Evolutionary conservation across 2,888 invertebrate genomes (phyloP), one percentile per base, ranked within the genome.

Genomic region (Camptogramma bilineatum): DNA sequence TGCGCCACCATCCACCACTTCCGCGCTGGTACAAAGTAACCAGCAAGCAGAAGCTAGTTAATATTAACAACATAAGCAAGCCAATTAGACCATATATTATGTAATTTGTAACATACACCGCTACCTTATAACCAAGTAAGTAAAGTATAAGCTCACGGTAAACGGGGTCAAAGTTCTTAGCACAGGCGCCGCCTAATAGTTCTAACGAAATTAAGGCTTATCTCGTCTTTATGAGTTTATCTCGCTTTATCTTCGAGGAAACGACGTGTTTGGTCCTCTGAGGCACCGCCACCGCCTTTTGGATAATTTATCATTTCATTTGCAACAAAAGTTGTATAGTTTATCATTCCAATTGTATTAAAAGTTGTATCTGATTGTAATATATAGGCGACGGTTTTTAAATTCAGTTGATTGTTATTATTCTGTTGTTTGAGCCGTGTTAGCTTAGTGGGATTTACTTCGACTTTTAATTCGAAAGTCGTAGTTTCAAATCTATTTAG

Each of bases 201-300:
- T 86, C 81, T 77, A 81, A 81, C 74, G 84, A 87, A 88, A 88
- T 88, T 86, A 88, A 85, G 83, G 73, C 77, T 87, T 88, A 88
- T 90, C 88, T 90, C 77, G 69, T 72, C 72, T 79, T 85, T 87
- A 86, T 81, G 80, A 68, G 75, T 79, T 85, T 86, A 88, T 89
- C 84, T 83, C 76, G 73, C 72, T 80, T 87, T 87, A 88, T 89
- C 86, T 87, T 80, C 73, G 71, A 77, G 81, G 86, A 86, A 86
- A 83, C 77, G 73, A 68, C 80, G 73, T 89, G 87, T 87, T 89
- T 87, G 82, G 70, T 75, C 52, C 62, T 68, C 53, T 52, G 24
- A 57, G 31, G 52, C 57, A 48, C 63, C 51, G 62, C 13, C 39
- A 28, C 60, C 48, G 67, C 51, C 18, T 46, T 31, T 24, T 47